Evolutionary conservation across 2,113 vertebrate species (phyloP).

Genomic region (Limnothrissa miodon): DNA sequence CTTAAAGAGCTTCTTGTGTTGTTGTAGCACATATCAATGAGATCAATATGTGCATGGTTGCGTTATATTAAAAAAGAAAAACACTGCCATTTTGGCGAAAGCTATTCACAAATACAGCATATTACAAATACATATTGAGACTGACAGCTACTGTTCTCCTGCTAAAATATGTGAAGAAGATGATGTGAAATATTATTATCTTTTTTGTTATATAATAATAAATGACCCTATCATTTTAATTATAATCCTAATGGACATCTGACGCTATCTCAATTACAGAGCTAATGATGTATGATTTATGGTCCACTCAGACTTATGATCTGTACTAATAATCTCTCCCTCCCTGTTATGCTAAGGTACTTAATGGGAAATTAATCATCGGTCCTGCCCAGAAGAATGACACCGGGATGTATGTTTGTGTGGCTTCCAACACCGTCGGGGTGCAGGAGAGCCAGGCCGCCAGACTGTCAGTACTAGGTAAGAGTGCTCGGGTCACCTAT

Average conservation of each 20-base stretch:
- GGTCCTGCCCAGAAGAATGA: conserved; percentile 71
- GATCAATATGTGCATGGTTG: background rate
- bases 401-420: conserved; percentile 80
- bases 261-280: background rate
- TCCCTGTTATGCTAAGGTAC: conserved; percentile 54
- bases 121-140: background rate
- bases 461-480: conserved; percentile 63
- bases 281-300: background rate
- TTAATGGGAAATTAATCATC: conserved; percentile 76
- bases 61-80: background rate
- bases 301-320: background rate
- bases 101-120: background rate
- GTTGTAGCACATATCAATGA: background rate
- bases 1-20: background rate
- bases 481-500: background rate
- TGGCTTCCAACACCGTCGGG: conserved; percentile 78
- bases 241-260: background rate
- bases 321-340: background rate
- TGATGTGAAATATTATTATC: background rate
- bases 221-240: background rate
- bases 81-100: background rate
- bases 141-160: background rate
- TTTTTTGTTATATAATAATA: background rate
- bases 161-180: background rate
- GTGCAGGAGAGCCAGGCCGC: conserved; percentile 80